Conservation (phyloP, 2,113 vertebrate species). For the Phycodurus eques region DNA sequence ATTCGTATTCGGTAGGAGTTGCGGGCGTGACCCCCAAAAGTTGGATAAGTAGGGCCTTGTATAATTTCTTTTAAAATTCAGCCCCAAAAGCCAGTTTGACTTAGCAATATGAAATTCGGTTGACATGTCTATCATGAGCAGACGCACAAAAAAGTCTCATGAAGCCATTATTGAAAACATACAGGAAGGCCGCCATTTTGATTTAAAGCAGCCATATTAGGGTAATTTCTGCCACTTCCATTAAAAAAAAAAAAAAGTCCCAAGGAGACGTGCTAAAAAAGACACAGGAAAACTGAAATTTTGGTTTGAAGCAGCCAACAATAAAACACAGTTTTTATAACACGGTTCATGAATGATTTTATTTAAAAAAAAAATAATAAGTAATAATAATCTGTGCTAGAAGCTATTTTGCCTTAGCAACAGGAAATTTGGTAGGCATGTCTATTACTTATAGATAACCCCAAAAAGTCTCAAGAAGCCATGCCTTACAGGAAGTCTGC, state of each 20-base stretch:
- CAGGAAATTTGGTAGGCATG: no score
- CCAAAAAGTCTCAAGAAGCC: no score
- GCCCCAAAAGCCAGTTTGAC: neutral
- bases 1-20: neutral
- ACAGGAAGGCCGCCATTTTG: neutral
- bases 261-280: no score
- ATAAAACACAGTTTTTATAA: no score
- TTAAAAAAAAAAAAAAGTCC: neutral
- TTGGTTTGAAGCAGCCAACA: no score
- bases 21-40: neutral
- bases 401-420: no score
- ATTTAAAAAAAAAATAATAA: no score
- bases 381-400: no score
- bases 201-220: neutral
- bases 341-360: no score
- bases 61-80: neutral
- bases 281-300: no score
- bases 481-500: no score
- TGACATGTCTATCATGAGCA: neutral
- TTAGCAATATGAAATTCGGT: neutral
- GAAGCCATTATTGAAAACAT: neutral
- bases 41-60: neutral
- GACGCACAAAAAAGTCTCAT: neutral
- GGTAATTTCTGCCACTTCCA: neutral
- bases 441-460: no score